These are phyloP conservation scores for Drosophila nr. medialis DNA, from an alignment of 2,888 invertebrate genomes.

Conservation along the genomic window DNA sequence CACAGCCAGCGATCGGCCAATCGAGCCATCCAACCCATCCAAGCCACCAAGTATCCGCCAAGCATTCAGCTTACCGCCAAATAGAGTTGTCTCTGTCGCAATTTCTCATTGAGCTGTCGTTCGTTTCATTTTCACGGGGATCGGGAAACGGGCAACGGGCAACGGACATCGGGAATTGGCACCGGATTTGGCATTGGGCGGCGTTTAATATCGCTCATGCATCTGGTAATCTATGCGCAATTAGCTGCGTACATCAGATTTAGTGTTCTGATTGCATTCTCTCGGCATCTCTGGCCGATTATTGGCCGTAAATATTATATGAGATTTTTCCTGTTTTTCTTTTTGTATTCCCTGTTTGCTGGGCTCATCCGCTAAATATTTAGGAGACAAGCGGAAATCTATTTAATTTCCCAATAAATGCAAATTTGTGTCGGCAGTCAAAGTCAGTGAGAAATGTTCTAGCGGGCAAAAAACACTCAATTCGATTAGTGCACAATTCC, in stretches of 20 bases:
- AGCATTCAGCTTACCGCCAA: constrained; percentile 51
- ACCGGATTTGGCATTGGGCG: constrained; percentile 62
- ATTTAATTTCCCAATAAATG: constrained; percentile 58
- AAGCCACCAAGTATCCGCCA: constrained; percentile 5
- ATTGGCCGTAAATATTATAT: constrained; percentile 68
- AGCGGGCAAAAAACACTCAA: neutral
- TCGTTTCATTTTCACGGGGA: constrained; percentile 29
- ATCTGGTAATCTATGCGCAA: constrained; percentile 81
- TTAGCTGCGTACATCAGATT: constrained; percentile 81
- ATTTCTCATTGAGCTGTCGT: constrained; percentile 81
- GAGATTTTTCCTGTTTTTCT: constrained; percentile 35
- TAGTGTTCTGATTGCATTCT: constrained; percentile 79
- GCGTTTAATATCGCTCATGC: constrained; percentile 79
- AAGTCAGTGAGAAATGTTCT: constrained; percentile 15
- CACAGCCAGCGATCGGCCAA: constrained; percentile 8
- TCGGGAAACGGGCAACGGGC: neutral
- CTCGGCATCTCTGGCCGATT: constrained; percentile 27
- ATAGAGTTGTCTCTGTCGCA: constrained; percentile 81
- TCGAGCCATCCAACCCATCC: constrained; percentile 15
- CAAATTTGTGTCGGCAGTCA: constrained; percentile 43
- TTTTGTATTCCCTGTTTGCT: constrained; percentile 2
- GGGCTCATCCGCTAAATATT: constrained; percentile 35
- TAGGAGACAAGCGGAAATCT: constrained; percentile 58
- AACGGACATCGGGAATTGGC: neutral
- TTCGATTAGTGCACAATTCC: neutral